Evolutionary conservation across 1,140 invertebrate genomes (phyloP), one percentile per base, ranked within the genome.

Genomic region (Choristoneura fumiferana): DNA sequence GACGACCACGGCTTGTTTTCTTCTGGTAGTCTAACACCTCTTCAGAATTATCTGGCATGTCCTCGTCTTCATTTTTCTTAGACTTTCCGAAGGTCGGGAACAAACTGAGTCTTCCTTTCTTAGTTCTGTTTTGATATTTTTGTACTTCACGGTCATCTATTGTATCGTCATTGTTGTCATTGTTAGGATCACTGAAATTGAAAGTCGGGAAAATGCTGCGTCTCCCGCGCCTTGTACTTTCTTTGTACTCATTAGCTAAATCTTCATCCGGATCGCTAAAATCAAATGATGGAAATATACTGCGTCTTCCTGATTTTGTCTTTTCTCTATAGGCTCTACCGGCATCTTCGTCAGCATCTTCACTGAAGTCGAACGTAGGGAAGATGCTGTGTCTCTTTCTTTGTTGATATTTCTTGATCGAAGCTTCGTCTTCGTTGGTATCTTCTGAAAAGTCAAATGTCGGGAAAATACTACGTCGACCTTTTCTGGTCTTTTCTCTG

Each of bases 361-460:
- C 81, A 53, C 72, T 83, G 54, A 87, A 87, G 64, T 87, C 75
- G 67, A 87, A 87, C 13, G 77, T 78, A 36, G 85, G 83, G 55
- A 88, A 86, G 64, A 88, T 86, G 34, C 85, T 88, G 36, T 85
- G 81, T 55, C 85, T 62, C 62, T 89, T 89, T 68, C 80, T 82
- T 17, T 86, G 76, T 68, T 78, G 73, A 66, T 82, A 82, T 9
- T 69, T 71, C 49, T 65, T 75, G 33, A 64, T 54, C 17, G 73
- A 60, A 45, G 73, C 75, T 8, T 62, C 58, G 67, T 88, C 82
- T 70, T 88, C 85, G 37, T 86, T 43, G 4, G 22, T 49, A 37
- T 58, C 79, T 67, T 84, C 81, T 6, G 78, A 84, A 56, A 85
- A 88, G 62, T 86, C 83, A 56, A 85, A 88, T 22, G 71, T 76